Percentiles rank a stretch among this genome's conserved stretches.
These are phyloP conservation scores for Hylomyscus alleni DNA, from an alignment of 2,797 vertebrate genomes.

Conservation along the genomic window DNA sequence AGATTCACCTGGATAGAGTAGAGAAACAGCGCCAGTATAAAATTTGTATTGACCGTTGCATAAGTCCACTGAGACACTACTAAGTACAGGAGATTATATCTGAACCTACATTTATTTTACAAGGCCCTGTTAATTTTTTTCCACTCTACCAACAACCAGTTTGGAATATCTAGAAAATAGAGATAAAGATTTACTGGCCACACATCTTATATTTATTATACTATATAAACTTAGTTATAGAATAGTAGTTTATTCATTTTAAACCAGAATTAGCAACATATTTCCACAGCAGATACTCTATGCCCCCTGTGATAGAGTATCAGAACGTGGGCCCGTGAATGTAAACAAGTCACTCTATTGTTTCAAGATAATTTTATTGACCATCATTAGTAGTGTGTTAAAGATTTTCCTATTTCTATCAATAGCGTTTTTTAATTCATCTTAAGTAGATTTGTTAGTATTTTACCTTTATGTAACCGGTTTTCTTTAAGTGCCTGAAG, in stretches of 20 bases:
- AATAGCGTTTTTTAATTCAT: background rate
- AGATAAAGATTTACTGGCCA: background rate
- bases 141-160: background rate
- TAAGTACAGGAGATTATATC: background rate
- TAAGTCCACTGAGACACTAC: background rate
- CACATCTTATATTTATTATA: background rate
- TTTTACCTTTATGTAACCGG: background rate
- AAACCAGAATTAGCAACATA: background rate
- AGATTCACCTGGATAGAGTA: background rate
- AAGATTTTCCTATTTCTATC: background rate
- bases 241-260: background rate
- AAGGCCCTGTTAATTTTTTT: background rate
- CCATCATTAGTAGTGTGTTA: background rate
- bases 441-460: background rate
- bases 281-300: background rate
- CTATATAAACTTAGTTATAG: background rate
- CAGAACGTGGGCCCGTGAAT: background rate
- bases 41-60: background rate
- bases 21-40: background rate
- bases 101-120: background rate
- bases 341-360: background rate
- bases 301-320: background rate
- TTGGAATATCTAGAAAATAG: background rate
- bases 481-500: background rate
- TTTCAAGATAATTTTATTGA: constrained; percentile 19